Conservation (phyloP, 2,888 invertebrate species). For the Acrobasis repandana region DNA sequence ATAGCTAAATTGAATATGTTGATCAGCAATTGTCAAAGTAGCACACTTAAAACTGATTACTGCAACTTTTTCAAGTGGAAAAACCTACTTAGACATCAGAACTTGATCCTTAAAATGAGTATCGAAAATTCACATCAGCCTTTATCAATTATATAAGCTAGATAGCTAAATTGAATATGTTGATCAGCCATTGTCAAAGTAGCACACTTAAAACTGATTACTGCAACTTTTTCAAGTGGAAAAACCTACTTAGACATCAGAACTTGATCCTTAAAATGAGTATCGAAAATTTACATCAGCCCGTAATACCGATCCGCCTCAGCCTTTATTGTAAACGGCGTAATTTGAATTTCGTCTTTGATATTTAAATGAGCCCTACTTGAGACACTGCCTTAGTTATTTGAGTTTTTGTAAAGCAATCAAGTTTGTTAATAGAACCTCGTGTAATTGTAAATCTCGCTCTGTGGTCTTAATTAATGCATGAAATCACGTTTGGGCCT, state of each 20-base stretch:
- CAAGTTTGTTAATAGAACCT: slow-evolving; percentile 80
- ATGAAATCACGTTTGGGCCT: slow-evolving; percentile 69
- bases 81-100: too few relatives aligned
- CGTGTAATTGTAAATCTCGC: slow-evolving; percentile 80
- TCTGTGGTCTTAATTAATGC: slow-evolving; percentile 79
- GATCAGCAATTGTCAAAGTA: too few relatives aligned
- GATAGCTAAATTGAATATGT: too few relatives aligned
- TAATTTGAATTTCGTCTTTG: slow-evolving; percentile 83
- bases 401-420: slow-evolving; percentile 83
- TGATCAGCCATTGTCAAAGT: too few relatives aligned
- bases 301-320: slow-evolving; percentile 78
- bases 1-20: too few relatives aligned
- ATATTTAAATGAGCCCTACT: slow-evolving; percentile 82
- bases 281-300: slow-evolving; percentile 82
- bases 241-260: slow-evolving; percentile 60
- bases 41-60: too few relatives aligned
- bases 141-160: too few relatives aligned
- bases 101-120: too few relatives aligned
- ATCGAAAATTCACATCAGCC: too few relatives aligned
- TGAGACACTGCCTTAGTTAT: slow-evolving; percentile 83
- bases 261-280: slow-evolving; percentile 79
- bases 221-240: slow-evolving; percentile 54
- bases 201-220: slow-evolving; percentile 31
- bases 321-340: slow-evolving; percentile 82
- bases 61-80: too few relatives aligned